Base-by-base conservation (phyloP, 1,140 invertebrate species). In the Homarus americanus region DNA sequence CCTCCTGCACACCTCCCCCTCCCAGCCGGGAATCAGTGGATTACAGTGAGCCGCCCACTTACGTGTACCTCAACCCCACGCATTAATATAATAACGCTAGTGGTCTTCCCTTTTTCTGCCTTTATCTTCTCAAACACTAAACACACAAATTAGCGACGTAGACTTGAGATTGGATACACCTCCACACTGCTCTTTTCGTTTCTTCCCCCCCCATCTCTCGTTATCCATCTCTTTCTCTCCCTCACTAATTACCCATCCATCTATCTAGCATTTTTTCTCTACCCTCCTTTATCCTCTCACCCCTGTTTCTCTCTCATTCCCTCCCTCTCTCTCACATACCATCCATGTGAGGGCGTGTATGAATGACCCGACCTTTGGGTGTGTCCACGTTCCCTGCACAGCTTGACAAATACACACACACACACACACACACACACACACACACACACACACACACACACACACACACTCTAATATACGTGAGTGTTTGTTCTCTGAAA, bases 1-100 rank as follows among this genome's bases (percentile, higher is more conserved):
- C 24, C 20, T 4, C 24, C 17, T 24, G 24, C 53, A 58, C 53
- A 15, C 17, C 53, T 1, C 53, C 53, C 53, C 5, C 53, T 24
- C 24, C 7, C 24, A 4, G 15, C 53, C 53, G 12, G 53, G 53
- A 58, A 20, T 20, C 53, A 15, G 0, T 24, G 53, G 15, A 20
- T 58, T 58, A 58, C 53, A 49, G 44, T 0, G 17, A 20, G 20
- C 53, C 53, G 0, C 24, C 20, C 53, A 4, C 20, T 58, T 58
- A 58, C 53, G 53, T 58, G 53, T 20, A 20, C 17, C 53, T 20
- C 15, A 15, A 4, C 53, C 15, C 53, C 12, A 15, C 17, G 20
- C 78, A 53, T 80, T 80, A 80, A 80, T 53, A 80, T 80, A 80
- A 80, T 80, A 80, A 80, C 78, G 41, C 76, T 79, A 79, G 41